Base-by-base conservation (phyloP, 2,888 invertebrate genomes). In the Hetaerina titia region DNA sequence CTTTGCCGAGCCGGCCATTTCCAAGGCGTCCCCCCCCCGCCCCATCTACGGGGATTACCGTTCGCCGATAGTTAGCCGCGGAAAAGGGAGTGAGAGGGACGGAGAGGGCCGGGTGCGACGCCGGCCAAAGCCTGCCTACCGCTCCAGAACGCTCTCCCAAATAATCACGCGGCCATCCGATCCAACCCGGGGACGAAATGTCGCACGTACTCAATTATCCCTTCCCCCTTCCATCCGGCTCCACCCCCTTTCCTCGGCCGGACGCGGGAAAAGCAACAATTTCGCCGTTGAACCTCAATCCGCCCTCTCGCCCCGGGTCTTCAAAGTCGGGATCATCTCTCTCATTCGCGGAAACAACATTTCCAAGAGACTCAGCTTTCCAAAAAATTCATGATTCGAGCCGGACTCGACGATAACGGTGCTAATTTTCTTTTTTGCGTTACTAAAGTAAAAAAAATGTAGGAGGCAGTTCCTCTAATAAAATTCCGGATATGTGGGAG, bases 121-220 rank as follows among this genome's bases (percentile, higher is more conserved):
- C 31, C 31, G 22, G 69, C 22, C 81, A 81, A 81, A 81, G 81
- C 81, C 81, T 81, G 22, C 81, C 81, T 0, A 81, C 81, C 2
- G 81, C 81, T 31, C 81, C 81, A 22, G 81, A 81, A 81, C 81
- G 81, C 81, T 81, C 81, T 81, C 81, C 81, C 81, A 31, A 81
- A 81, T 81, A 81, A 81, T 81, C 81, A 31, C 81, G 81, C 31
- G 25, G 81, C 25, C 81, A 81, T 81, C 81, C 6, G 81, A 81
- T 25, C 81, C 81, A 81, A 81, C 31, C 81, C 81, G 4, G 8
- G 81, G 81, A 81, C 81, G 31, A 81, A 81, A 81, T 81, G 31
- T 81, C 81, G 81, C 81, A 81, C 81, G 81, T 81, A 81, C 81
- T 81, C 81, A 81, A 81, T 81, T 81, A 81, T 81, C 81, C 60